Percentiles rank a stretch among this genome's conserved stretches.
These are phyloP conservation scores for Bostrychus sinensis DNA, from an alignment of 2,113 vertebrate species.

Conservation along the genomic window DNA sequence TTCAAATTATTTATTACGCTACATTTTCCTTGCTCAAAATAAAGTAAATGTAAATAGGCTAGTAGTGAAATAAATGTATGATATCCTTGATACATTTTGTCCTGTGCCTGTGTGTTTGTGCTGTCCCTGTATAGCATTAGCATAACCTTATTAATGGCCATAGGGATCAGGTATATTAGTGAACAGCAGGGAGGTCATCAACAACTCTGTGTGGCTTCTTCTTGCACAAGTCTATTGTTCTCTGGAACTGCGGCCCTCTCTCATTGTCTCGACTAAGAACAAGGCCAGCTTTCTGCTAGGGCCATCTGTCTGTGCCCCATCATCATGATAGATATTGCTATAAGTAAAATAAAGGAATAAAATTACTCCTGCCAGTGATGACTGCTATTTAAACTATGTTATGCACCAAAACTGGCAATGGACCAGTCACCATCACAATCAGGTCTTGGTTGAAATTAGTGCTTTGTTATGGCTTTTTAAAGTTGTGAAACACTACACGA, in stretches of 20 bases:
- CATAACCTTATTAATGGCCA: constrained; percentile 67
- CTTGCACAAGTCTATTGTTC: constrained; percentile 30
- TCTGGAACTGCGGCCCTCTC: constrained; percentile 15
- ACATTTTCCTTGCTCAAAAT: constrained; percentile 29
- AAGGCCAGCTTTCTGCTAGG: constrained; percentile 54
- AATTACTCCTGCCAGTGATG: constrained; percentile 29
- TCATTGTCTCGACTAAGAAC: constrained; percentile 53
- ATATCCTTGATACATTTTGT: constrained; percentile 33
- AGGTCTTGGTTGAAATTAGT: constrained; percentile 23
- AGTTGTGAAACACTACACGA: background rate
- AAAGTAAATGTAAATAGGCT: constrained; percentile 43
- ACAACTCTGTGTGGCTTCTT: constrained; percentile 46
- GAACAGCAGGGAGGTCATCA: constrained; percentile 62
- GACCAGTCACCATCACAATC: background rate
- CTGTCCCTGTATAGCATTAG: constrained; percentile 51
- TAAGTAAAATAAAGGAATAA: constrained; percentile 44
- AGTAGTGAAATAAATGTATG: constrained; percentile 23
- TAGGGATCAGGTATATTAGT: constrained; percentile 59
- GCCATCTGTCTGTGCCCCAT: constrained; percentile 64
- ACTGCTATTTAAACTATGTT: constrained; percentile 25
- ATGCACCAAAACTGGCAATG: background rate
- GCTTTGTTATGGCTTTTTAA: constrained; percentile 23
- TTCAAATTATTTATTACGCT: constrained; percentile 15
- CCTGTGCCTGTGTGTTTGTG: constrained; percentile 56
- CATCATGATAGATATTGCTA: constrained; percentile 38